Conservation (phyloP, 2,888 invertebrate species). For the Lithodes maja region DNA sequence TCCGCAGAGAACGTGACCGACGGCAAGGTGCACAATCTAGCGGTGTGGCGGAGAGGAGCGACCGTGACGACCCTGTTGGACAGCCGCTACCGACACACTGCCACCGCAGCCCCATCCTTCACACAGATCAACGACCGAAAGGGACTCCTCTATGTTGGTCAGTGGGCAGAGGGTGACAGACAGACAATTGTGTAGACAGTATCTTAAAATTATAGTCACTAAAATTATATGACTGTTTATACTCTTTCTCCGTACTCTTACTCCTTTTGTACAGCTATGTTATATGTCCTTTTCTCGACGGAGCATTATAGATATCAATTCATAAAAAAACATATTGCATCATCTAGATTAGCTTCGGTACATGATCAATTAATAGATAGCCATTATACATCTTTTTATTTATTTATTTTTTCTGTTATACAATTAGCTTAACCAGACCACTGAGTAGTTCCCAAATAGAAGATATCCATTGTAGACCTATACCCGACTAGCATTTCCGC, state of each 20-base stretch:
- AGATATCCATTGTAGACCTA: no score
- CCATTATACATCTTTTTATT: no score
- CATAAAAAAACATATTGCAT: no score
- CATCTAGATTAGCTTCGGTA: no score
- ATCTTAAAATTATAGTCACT: neutral
- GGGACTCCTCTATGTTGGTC: constrained; percentile 47
- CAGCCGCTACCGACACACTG: constrained; percentile 24
- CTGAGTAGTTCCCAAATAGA: no score
- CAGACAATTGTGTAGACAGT: neutral
- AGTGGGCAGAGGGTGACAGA: neutral
- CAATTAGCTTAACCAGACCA: no score
- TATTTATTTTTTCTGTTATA: no score
- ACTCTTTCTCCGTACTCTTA: neutral
- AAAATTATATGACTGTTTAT: neutral
- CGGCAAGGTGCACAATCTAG: constrained; percentile 62
- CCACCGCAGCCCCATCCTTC: constrained; percentile 40
- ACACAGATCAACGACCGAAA: constrained; percentile 45
- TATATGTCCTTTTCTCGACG: neutral
- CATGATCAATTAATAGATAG: no score
- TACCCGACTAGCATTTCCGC: no score
- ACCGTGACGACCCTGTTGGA: constrained; percentile 59
- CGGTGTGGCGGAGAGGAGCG: constrained; percentile 49
- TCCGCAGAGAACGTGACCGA: constrained; percentile 45
- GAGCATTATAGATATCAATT: no score
- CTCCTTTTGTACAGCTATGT: neutral